Evolutionary conservation across 2,113 vertebrate species (phyloP).

Genomic region (Gnathonemus echidnorhynchus): DNA sequence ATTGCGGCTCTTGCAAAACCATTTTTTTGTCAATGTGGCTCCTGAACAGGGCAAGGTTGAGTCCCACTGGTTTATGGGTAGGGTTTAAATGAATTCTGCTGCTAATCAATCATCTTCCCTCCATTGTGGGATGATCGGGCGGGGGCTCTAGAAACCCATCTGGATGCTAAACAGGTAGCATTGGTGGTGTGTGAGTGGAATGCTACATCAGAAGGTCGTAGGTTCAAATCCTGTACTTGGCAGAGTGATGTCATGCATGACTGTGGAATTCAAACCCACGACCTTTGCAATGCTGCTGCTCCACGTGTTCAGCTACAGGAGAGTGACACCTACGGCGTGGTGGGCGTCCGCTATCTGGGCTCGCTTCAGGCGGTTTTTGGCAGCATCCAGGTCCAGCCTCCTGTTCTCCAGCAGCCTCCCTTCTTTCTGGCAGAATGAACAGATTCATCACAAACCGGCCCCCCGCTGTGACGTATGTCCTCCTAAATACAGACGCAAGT

Average conservation of each 20-base stretch:
- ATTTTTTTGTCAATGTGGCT: too few relatives aligned
- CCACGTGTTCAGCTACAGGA: neutral
- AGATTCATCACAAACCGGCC: neutral
- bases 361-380: conserved; percentile 47
- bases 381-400: conserved; percentile 55
- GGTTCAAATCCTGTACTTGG: neutral
- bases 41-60: too few relatives aligned
- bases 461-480: neutral
- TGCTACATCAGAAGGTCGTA: neutral
- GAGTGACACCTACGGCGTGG: neutral
- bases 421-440: conserved; percentile 39
- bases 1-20: too few relatives aligned
- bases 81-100: neutral
- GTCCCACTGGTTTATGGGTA: neutral
- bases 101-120: neutral
- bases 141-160: neutral
- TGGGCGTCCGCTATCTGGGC: conserved; percentile 46
- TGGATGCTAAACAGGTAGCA: neutral
- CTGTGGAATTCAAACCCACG: neutral
- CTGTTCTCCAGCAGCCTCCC: conserved; percentile 51
- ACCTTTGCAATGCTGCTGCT: neutral
- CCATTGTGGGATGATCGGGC: neutral
- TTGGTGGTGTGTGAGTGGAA: neutral
- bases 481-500: neutral
- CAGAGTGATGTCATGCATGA: neutral